Base-by-base conservation (phyloP, 2,888 invertebrate species). In the Cheilosia soror region DNA sequence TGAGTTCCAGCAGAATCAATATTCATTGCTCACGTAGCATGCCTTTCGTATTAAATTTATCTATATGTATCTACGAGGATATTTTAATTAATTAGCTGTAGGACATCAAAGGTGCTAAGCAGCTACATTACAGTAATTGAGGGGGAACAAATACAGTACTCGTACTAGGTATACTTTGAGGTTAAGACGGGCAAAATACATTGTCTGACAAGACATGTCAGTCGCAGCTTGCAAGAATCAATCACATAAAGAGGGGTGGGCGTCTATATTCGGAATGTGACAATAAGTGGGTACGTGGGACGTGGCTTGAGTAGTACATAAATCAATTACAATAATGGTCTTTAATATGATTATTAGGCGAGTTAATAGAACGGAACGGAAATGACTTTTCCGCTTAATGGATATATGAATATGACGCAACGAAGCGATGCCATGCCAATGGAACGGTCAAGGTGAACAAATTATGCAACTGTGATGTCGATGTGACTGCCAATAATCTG, bases 251-350 rank as follows among this genome's bases (percentile, higher is more conserved):
- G 47, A 47, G 29, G 51, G 51, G 27, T 11, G 27, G 29, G 27
- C 5, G 51, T 11, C 27, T 60, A 60, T 60, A 29, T 29, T 44
- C 29, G 40, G 53, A 40, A 13, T 15, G 27, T 13, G 51, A 11
- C 37, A 15, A 15, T 49, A 25, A 13, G 11, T 13, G 57, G 5
- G 2, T 37, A 37, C 20, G 20, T n/a, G n/a, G n/a, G n/a, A n/a
- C 37, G 37, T 37, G 33, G 20, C 20, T 15, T 6, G 55, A 29
- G 55, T 53, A 40, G 40, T 27, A 2, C 5, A 29, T 11, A 44
- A 47, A 40, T 49, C 58, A 58, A 58, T 69, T 69, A 47, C n/a
- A n/a, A 47, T 25, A 69, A 58, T 69, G 57, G 47, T 33, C 37
- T 33, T 49, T n/a, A 49, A 69, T 44, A 44, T 20, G 29, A 31